Evolutionary conservation across 2,113 vertebrate species (phyloP).

Genomic region (Ardeotis arabs): DNA sequence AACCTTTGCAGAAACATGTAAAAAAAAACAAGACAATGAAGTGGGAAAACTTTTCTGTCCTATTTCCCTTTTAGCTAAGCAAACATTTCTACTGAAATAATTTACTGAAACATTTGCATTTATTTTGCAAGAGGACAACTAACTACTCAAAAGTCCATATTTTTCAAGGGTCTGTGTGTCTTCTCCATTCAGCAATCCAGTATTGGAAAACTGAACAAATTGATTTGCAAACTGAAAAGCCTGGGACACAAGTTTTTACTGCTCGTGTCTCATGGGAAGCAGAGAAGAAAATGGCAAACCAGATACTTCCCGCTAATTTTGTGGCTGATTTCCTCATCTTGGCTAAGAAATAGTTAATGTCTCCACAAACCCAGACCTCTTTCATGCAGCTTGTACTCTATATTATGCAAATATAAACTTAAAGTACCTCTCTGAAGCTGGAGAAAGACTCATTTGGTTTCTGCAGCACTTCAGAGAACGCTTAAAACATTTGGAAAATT

Average conservation of each 20-base stretch:
- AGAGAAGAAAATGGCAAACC: not conserved
- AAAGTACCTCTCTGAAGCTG: not conserved
- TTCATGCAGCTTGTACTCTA: accelerated
- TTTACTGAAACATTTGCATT: not conserved
- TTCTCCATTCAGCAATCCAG: not conserved
- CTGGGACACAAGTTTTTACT: not conserved
- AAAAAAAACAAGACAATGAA: not conserved
- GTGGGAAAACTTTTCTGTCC: not conserved
- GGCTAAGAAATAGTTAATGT: not conserved
- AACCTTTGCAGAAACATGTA: not conserved
- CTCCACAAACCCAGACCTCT: not conserved
- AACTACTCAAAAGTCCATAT: not conserved
- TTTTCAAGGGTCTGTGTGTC: not conserved
- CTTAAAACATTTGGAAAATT: not conserved
- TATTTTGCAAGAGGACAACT: too few species aligned
- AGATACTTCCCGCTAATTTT: not conserved
- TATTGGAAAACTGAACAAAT: not conserved
- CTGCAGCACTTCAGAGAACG: not conserved
- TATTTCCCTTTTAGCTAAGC: not conserved
- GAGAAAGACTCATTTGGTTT: not conserved
- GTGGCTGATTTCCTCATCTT: not conserved
- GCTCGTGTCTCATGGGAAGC: not conserved
- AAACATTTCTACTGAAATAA: not conserved
- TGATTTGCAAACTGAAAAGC: not conserved
- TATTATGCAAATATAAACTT: not conserved